Evolutionary conservation across 2,797 vertebrate genomes (phyloP).

Genomic region (Psittacula echo): DNA sequence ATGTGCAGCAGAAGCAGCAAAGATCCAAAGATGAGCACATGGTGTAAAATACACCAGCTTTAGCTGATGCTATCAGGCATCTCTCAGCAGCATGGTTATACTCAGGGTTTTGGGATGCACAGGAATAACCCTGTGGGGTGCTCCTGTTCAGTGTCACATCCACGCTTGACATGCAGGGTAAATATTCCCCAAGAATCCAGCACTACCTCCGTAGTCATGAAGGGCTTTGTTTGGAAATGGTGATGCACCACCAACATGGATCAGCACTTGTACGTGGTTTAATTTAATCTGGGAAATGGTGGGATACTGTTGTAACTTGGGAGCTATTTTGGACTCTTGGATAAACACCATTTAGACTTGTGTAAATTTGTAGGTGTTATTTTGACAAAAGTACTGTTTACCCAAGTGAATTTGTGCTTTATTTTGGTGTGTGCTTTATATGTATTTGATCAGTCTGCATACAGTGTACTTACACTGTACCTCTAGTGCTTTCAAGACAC

Average conservation of each 20-base stretch:
- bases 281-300: not conserved
- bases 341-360: not conserved
- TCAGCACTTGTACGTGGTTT: not conserved
- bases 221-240: not conserved
- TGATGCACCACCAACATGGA: not conserved
- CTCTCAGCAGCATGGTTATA: not conserved
- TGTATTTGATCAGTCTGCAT: not conserved
- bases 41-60: not conserved
- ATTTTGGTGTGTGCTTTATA: not conserved
- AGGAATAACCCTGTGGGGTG: not conserved
- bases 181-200: not conserved
- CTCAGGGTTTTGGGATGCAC: not conserved
- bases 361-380: constrained; percentile 1
- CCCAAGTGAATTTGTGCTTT: not conserved
- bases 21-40: not conserved
- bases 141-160: not conserved
- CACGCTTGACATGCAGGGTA: fast-evolving
- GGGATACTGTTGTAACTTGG: not conserved
- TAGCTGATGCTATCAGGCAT: not conserved
- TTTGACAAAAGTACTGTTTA: constrained; percentile 25
- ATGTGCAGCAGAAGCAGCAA: not conserved
- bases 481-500: not conserved
- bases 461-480: not conserved
- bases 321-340: not conserved
- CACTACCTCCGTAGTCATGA: not conserved